Base-by-base conservation (phyloP, 2,888 invertebrate species). In the Drosophila subsilvestris region DNA sequence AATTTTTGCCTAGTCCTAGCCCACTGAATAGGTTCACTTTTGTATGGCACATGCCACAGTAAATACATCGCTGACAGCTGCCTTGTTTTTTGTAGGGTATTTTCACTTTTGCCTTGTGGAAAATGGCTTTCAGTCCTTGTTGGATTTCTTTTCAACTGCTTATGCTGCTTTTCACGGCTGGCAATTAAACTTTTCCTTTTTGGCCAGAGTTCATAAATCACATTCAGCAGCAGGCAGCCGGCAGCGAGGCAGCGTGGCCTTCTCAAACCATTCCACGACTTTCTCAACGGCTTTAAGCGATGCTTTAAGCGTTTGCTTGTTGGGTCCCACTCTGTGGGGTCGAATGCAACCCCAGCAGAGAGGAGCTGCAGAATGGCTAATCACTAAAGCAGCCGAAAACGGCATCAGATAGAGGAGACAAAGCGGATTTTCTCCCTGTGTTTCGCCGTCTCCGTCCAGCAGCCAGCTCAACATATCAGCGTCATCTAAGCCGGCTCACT, bases 181-280 rank as follows among this genome's bases (percentile, higher is more conserved):
- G 86, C 88, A 88, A 86, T 88, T 86, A 86, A 86, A 86, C 89
- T 88, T 89, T 84, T 88, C 86, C 14, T 86, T 79, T 68, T 82
- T 62, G 75, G 86, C 70, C 75, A 57, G 78, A 86, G 85, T 86
- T 86, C 89, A 86, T 86, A 86, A 86, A 86, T 86, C 85, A 86
- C 88, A 86, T 86, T 85, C 89, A 84, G 68, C 68, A 73, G 65
- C 89, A 83, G 83, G 78, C 81, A 14, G 78, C 75, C 5, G 32
- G 78, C 81, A 12, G 32, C 12, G 0, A 32, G 27, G 50, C 66
- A 61, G 78, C 47, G 67, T 62, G 66, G 59, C 43, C 57, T 63
- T 49, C 55, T 42, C 5, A 42, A 12, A 29, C 42, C 71, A n/a
- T 20, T 32, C 12, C n/a, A 32, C 51, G 25, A 14, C 32, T 50